Conservation (phyloP, 1,140 invertebrate species). For the Drosophila nebulosa region DNA sequence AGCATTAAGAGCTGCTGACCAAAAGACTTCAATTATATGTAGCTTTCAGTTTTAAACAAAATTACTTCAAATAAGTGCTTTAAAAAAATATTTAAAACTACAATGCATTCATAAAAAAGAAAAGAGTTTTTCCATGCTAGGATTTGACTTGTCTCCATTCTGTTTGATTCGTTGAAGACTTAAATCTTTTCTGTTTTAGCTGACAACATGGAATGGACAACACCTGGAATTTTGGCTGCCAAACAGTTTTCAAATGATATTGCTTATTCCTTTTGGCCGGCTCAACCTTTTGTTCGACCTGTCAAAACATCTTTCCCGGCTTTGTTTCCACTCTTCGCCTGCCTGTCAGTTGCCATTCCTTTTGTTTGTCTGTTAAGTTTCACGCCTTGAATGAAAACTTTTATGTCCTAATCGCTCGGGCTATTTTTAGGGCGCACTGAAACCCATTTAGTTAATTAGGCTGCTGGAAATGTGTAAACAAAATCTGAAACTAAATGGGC, state of each 20-base stretch:
- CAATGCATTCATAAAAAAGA: too few species aligned
- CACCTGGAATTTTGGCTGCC: slow-evolving; percentile 7
- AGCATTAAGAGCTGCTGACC: too few species aligned
- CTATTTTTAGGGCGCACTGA: slow-evolving; percentile 38
- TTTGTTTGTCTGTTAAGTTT: slow-evolving; percentile 30
- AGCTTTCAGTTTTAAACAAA: too few species aligned
- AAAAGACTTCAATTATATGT: too few species aligned
- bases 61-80: too few species aligned
- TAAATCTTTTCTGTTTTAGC: neutral
- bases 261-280: slow-evolving; percentile 10
- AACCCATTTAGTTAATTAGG: slow-evolving; percentile 56
- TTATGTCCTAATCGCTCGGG: neutral
- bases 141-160: too few species aligned
- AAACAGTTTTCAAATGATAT: slow-evolving; percentile 22
- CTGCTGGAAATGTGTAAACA: slow-evolving; percentile 52
- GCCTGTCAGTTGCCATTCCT: slow-evolving; percentile 35
- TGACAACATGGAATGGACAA: neutral
- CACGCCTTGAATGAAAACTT: slow-evolving; percentile 18
- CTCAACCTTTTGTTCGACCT: slow-evolving; percentile 29
- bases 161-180: too few species aligned
- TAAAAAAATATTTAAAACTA: too few species aligned
- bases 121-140: too few species aligned
- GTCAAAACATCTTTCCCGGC: slow-evolving; percentile 50
- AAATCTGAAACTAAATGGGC: slow-evolving; percentile 39
- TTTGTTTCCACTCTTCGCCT: slow-evolving; percentile 36